Evolutionary conservation across 2,888 invertebrate species (phyloP), one percentile per base, ranked within the genome.

Genomic region (Digitonthophagus gazella): DNA sequence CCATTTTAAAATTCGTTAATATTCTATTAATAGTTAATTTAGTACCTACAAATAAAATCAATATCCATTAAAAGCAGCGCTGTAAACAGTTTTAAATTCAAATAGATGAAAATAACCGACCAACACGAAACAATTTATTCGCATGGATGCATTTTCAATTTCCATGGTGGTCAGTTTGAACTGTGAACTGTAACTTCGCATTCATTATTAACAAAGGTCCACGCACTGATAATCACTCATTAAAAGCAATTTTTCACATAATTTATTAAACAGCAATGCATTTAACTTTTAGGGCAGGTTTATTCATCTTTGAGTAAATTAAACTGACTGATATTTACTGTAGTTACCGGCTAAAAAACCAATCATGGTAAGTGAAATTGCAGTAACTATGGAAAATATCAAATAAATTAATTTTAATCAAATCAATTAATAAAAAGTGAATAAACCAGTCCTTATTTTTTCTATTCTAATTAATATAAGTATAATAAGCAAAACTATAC

Each of bases 391-490:
- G n/a, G n/a, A n/a, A n/a, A n/a, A n/a, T n/a, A n/a, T n/a, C n/a
- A n/a, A n/a, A n/a, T n/a, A n/a, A n/a, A n/a, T n/a, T n/a, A n/a
- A n/a, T n/a, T n/a, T n/a, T n/a, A n/a, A n/a, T n/a, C n/a, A n/a
- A n/a, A n/a, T n/a, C n/a, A n/a, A n/a, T n/a, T 19, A 63, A 11
- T 22, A 64, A 16, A 16, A 20, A 58, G 6, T 58, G 3, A 58
- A 58, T 58, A 14, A n/a, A n/a, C n/a, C n/a, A n/a, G n/a, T 6
- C 6, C 54, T 54, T 54, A 54, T 8, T 54, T 8, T 54, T 54
- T 54, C 11, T 8, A 54, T 54, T 54, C 11, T 54, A 8, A 11
- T 6, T 11, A 54, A 66, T 58, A 66, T 19, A 20, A 70, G 54
- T 65, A 2, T 28, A 4, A 63, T n/a, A n/a, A n/a, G n/a, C n/a